Percentiles rank a stretch among this genome's conserved stretches.
phyloP scores from a whole-genome alignment of 2,797 vertebrate genomes.

The Euthynnus affinis region DNA sequence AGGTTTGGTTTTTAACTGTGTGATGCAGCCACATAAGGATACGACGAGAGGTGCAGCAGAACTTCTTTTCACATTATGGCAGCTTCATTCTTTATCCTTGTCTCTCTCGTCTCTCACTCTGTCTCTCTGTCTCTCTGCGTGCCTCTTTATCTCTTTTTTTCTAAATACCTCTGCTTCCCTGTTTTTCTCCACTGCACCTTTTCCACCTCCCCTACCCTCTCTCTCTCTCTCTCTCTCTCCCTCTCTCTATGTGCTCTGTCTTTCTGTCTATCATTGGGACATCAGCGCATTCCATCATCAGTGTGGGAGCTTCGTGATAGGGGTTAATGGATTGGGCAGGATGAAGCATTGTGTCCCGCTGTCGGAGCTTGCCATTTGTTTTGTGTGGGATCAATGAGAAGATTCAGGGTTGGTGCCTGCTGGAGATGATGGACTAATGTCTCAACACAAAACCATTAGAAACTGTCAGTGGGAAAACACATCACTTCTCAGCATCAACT shows the following conservation, averaged over 20 bases:
- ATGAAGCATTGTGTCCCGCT: constrained; percentile 75
- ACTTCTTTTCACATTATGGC: constrained; percentile 1
- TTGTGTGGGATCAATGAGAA: constrained; percentile 75
- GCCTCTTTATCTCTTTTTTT: constrained; percentile 7
- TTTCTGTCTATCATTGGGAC: constrained; percentile 66
- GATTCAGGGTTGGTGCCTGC: constrained; percentile 62
- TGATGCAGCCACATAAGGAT: too few relatives aligned
- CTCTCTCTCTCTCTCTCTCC: constrained; percentile 15
- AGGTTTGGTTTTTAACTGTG: not conserved
- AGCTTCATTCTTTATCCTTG: constrained; percentile 34
- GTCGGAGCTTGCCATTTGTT: constrained; percentile 76
- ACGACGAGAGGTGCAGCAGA: not conserved
- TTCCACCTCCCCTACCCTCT: constrained; percentile 11
- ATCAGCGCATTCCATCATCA: constrained; percentile 66
- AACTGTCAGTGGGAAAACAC: constrained; percentile 62
- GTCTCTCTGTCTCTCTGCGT: constrained; percentile 14
- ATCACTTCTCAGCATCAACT: constrained; percentile 51
- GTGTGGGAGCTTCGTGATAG: constrained; percentile 69
- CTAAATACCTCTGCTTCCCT: not conserved
- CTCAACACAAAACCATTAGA: constrained; percentile 58
- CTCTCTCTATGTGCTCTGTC: not conserved
- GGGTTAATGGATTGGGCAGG: constrained; percentile 79
- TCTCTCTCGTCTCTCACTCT: not conserved
- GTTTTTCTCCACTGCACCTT: constrained; percentile 24
- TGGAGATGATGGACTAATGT: constrained; percentile 77